These are phyloP conservation scores for Coilia nasus DNA, from an alignment of 2,797 vertebrate genomes.

Conservation along the genomic window DNA sequence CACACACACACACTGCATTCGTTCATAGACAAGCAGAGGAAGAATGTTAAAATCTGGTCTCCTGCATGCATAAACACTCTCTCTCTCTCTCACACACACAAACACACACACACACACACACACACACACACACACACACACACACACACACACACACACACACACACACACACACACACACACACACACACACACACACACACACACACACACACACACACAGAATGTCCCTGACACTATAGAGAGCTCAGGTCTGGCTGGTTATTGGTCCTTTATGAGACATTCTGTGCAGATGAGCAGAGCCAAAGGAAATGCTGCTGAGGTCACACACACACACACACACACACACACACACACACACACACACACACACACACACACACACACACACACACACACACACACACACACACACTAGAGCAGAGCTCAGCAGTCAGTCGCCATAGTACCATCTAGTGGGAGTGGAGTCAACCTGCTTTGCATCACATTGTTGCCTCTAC, in stretches of 20 bases:
- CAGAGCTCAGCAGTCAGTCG: conserved; percentile 14
- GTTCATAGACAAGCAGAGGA: not conserved
- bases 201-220: conserved; percentile 16
- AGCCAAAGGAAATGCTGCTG: conserved; percentile 3
- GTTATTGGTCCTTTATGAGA: conserved; percentile 19
- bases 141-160: not conserved
- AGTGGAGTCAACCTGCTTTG: not conserved
- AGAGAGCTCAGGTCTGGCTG: conserved; percentile 13
- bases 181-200: conserved; percentile 12
- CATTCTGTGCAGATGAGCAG: conserved; percentile 19
- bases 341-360: conserved; percentile 8
- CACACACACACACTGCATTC: not conserved
- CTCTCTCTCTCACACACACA: not conserved
- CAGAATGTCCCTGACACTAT: not conserved
- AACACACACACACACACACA: not conserved
- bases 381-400: conserved; percentile 1
- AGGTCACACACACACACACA: conserved; percentile 4
- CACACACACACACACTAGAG: not conserved
- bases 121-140: not conserved
- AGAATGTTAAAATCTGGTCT: not conserved
- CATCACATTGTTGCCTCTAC: not conserved
- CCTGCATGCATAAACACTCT: not conserved
- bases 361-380: conserved; percentile 23
- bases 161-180: not conserved
- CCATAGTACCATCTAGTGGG: conserved; percentile 26